phyloP scores from a whole-genome alignment of 2,888 invertebrate genomes.

The Tridacna crocea region DNA sequence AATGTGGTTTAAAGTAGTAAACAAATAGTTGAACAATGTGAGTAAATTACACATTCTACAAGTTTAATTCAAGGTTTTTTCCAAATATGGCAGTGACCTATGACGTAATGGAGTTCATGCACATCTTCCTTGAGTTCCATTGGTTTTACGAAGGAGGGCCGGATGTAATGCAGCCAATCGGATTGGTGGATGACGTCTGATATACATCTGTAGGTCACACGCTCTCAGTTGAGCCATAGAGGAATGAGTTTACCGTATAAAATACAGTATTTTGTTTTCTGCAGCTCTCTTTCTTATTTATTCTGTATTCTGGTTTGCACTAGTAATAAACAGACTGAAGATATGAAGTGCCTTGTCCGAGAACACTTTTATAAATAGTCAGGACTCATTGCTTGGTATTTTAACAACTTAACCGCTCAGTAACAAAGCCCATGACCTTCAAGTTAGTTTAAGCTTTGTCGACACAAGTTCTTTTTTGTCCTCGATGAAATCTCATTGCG shows the following conservation, averaged over 20 bases:
- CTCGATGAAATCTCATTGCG: too few species aligned
- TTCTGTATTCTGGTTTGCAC: too few species aligned
- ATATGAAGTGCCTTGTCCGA: too few species aligned
- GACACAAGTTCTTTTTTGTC: too few species aligned
- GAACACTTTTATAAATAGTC: too few species aligned
- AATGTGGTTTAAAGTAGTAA: conserved; percentile 55
- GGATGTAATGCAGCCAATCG: conserved; percentile 5
- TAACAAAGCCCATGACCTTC: too few species aligned
- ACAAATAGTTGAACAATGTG: conserved; percentile 50
- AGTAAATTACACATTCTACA: conserved; percentile 44
- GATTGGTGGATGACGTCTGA: neutral
- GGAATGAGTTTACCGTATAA: neutral
- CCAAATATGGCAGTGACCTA: conserved; percentile 53
- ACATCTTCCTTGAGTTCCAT: conserved; percentile 14
- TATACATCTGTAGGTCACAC: conserved; percentile 23
- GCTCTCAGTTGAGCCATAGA: neutral
- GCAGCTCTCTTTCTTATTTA: too few species aligned
- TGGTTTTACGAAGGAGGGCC: conserved; percentile 27
- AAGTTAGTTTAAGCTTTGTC: too few species aligned
- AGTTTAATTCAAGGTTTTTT: conserved; percentile 63
- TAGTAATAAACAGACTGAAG: too few species aligned
- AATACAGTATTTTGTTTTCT: too few species aligned
- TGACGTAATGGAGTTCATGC: conserved; percentile 50
- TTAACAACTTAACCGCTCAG: too few species aligned
- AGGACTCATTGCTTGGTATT: too few species aligned